phyloP scores from a whole-genome alignment of 2,888 invertebrate genomes.

The Xanthorhoe spadicearia region DNA sequence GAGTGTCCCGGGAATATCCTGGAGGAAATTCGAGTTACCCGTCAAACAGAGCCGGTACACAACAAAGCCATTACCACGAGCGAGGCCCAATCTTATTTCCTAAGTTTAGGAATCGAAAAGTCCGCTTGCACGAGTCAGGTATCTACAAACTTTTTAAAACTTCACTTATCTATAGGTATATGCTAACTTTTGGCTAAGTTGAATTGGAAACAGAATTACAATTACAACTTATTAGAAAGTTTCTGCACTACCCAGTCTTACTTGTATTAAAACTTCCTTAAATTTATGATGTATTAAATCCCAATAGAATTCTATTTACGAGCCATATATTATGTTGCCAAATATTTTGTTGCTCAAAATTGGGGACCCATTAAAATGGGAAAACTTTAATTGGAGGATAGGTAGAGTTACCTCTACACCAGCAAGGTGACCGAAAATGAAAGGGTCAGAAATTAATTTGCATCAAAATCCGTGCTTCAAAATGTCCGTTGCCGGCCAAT shows the following conservation, averaged over 20 bases:
- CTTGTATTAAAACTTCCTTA: too few species aligned
- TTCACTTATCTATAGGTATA: slow-evolving; percentile 18
- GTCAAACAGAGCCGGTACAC: slow-evolving; percentile 70
- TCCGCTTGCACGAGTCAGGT: slow-evolving; percentile 51
- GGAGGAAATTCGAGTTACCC: slow-evolving; percentile 63
- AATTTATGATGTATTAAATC: too few species aligned
- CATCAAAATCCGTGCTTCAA: slow-evolving; percentile 13
- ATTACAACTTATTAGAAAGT: background rate
- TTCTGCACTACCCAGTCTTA: background rate
- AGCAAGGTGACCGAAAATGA: slow-evolving; percentile 1
- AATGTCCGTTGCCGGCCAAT: slow-evolving; percentile 19
- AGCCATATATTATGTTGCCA: background rate
- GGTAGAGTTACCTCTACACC: slow-evolving; percentile 8
- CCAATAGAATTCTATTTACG: background rate
- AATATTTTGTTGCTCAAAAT: background rate
- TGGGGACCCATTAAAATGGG: background rate
- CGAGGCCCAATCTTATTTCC: slow-evolving; percentile 68
- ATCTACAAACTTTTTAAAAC: slow-evolving; percentile 25
- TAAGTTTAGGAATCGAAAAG: slow-evolving; percentile 65
- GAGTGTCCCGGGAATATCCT: slow-evolving; percentile 64
- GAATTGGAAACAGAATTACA: slow-evolving; percentile 11
- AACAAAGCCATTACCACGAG: slow-evolving; percentile 76
- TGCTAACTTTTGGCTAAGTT: slow-evolving; percentile 12
- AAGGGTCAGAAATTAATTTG: slow-evolving; percentile 23
- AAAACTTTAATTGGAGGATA: slow-evolving; percentile 9